Percentiles rank a stretch among this genome's conserved stretches.
Evolutionary conservation across 2,797 vertebrate genomes (phyloP).

Genomic region (Dipus sagitta): DNA sequence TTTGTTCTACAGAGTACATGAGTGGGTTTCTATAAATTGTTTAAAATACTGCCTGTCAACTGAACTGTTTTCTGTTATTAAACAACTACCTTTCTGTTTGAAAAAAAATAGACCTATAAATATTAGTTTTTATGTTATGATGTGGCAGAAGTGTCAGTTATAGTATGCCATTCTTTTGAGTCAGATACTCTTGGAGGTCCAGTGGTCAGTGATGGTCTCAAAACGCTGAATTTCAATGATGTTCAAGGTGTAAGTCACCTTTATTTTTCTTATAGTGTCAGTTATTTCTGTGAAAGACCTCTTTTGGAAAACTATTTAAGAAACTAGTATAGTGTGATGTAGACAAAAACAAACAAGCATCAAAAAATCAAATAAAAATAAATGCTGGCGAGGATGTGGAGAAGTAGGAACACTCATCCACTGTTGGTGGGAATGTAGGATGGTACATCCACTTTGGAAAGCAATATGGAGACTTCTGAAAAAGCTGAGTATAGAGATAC

Average conservation of each 20-base stretch:
- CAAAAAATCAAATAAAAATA: too few relatives aligned
- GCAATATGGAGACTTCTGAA: too few relatives aligned
- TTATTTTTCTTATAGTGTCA: not conserved
- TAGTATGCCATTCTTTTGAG: not conserved
- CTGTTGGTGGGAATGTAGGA: too few relatives aligned
- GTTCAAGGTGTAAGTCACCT: not conserved
- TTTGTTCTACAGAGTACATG: not conserved
- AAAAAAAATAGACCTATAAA: not conserved
- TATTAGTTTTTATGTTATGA: not conserved
- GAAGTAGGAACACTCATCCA: too few relatives aligned
- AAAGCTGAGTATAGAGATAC: too few relatives aligned
- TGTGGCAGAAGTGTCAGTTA: not conserved
- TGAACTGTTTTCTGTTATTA: not conserved
- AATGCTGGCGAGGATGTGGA: too few relatives aligned
- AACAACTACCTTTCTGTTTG: slow-evolving; percentile 9
- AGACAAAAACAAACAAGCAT: not conserved
- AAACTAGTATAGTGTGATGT: not conserved
- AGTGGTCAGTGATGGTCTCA: not conserved
- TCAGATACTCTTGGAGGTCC: not conserved
- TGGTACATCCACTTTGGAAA: too few relatives aligned
- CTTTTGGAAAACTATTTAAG: slow-evolving; percentile 5
- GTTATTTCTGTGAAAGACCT: not conserved
- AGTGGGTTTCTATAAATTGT: not conserved
- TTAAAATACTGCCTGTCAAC: not conserved
- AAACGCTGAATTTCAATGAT: not conserved